Evolutionary conservation across 1,140 invertebrate species (phyloP), one percentile per base, ranked within the genome.

Genomic region (Anthonomus grandis): DNA sequence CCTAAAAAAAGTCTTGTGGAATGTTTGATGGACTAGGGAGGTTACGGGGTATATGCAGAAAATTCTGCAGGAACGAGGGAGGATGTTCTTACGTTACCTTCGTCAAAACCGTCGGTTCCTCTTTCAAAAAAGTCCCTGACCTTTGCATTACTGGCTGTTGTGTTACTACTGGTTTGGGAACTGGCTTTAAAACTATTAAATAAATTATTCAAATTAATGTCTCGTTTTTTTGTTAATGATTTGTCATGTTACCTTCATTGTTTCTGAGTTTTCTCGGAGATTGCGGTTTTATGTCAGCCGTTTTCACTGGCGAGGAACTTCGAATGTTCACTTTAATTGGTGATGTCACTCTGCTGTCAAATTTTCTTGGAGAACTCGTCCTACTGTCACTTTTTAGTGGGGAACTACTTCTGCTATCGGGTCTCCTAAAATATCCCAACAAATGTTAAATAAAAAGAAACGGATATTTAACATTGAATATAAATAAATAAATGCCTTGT

Each of bases 111-210:
- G 70, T 71, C 3, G 72, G 75, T 68, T 87, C 84, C 63, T 87
- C 86, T 69, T 86, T 87, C 6, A 86, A 72, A 64, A 87, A 88
- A 0, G 86, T 89, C 9, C 83, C 82, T 0, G 86, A 87, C 52
- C 86, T 71, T 50, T 75, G 74, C 69, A 80, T 76, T 1, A 64
- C 61, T 1, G 76, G 74, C 46, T 52, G 53, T 37, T 55, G 23
- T 23, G 37, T 15, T 3, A 23, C 34, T 15, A 46, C 25, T 49
- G 54, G 31, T 18, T 45, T 42, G 4, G 31, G 18, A 45, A 46
- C 50, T 44, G 22, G 4, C 9, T 15, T 31, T 8, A 24, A 31
- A 48, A 46, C 24, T 37, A 17, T 41, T 12, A 41, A 44, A 49
- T 27, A 25, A 41, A 10, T 12, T 50, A 15, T 25, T 44, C 4